Evolutionary conservation across 2,797 vertebrate species (phyloP), one percentile per base, ranked within the genome.

Genomic region (Sebastes vulpes): DNA sequence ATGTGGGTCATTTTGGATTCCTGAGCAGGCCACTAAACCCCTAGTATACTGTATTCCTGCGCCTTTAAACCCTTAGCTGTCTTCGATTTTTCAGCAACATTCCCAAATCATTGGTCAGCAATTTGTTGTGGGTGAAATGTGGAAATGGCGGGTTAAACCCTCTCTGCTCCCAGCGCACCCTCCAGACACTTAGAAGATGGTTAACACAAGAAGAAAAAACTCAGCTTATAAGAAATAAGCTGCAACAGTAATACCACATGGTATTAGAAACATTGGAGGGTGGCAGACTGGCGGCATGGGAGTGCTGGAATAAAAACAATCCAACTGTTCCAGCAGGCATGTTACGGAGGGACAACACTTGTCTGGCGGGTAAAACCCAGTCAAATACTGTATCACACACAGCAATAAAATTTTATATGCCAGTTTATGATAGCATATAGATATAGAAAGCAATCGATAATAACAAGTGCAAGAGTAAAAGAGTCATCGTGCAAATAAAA

Each of bases 281-380:
- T 81, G 68, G 72, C 76, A 87, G 74, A 81, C 82, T 81, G 79
- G 83, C 65, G 75, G 31, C 60, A 82, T 54, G 52, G 48, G 42
- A 48, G 75, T 56, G 48, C 59, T 77, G 72, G 53, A 83, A 91
- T 84, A 75, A 76, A 87, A 88, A 86, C 79, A 88, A 77, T 64
- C 57, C 83, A 86, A 89, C 65, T 69, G 68, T 78, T 87, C 52
- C 48, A 79, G 50, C 72, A 64, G 60, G 25, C 72, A 48, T 57
- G 32, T 60, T 65, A 57, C 53, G 63, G 70, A 88, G 32, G 52
- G 32, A 32, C 64, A 78, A 69, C 71, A 76, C 50, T 69, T 0
- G 10, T 70, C 38, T 58, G 28, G 63, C 50, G 32, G 25, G 68
- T 74, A 75, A 35, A 77, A 65, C 64, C 31, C 10, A 67, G 58